phyloP scores from a whole-genome alignment of 2,797 vertebrate genomes.

The Stomatorhinus walkeri region DNA sequence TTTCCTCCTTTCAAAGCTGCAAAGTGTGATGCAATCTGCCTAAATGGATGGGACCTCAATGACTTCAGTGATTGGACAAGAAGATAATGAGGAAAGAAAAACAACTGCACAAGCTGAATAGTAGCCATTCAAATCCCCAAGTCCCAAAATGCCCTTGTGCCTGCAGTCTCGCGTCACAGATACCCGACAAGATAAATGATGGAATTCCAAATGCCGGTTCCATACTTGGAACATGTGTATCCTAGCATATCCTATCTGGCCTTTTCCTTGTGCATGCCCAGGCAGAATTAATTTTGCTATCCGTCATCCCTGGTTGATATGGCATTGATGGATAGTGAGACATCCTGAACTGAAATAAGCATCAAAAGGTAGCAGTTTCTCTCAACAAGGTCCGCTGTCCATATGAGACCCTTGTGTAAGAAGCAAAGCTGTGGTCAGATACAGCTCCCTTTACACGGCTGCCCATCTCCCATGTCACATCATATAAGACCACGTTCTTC shows the following conservation, averaged over 20 bases:
- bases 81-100: neutral
- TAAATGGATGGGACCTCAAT: slow-evolving; percentile 12
- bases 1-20: neutral
- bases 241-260: neutral
- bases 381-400: neutral
- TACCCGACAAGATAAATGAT: neutral
- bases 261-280: neutral
- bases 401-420: neutral
- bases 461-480: neutral
- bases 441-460: neutral
- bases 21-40: neutral
- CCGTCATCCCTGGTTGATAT: neutral
- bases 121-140: neutral
- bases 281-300: neutral
- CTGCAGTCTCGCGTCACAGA: neutral
- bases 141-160: neutral
- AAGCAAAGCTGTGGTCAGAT: neutral
- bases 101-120: neutral
- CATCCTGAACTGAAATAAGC: neutral
- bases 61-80: neutral
- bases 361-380: neutral
- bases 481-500: neutral
- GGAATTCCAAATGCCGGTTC: neutral
- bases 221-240: neutral
- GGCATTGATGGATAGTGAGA: neutral